Conservation (phyloP, 1,140 invertebrate species). For the Drosophila nannoptera region DNA sequence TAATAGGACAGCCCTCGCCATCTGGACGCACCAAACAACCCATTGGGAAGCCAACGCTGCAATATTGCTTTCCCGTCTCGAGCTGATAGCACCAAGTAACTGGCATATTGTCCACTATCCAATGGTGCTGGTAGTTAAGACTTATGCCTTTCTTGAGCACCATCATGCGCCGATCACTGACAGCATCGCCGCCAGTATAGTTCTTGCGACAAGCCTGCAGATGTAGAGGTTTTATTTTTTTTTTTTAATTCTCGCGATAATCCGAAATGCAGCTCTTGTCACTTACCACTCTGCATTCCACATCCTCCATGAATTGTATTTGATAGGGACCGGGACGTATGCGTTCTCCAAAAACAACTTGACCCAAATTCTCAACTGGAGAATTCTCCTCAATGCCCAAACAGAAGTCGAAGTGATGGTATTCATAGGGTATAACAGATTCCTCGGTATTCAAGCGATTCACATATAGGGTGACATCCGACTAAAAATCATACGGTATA, state of each 20-base stretch:
- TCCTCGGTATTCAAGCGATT: slow-evolving; percentile 98
- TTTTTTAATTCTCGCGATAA: background rate
- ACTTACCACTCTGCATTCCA: slow-evolving; percentile 84
- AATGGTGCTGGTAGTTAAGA: slow-evolving; percentile 99
- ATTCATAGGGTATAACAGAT: slow-evolving; percentile 98
- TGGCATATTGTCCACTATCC: slow-evolving; percentile 99
- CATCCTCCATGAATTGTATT: slow-evolving; percentile 86
- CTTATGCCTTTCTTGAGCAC: slow-evolving; percentile 94
- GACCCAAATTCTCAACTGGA: slow-evolving; percentile 98
- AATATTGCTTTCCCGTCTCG: slow-evolving; percentile 89
- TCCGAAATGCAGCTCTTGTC: background rate
- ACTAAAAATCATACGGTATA: slow-evolving; percentile 33
- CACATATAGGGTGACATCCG: slow-evolving; percentile 85
- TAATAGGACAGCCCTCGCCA: slow-evolving; percentile 78
- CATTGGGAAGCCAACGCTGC: slow-evolving; percentile 97
- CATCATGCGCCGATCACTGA: slow-evolving; percentile 86
- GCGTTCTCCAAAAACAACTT: slow-evolving; percentile 98
- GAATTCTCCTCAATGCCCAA: slow-evolving; percentile 84
- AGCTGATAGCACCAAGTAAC: slow-evolving; percentile 94
- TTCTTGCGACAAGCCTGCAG: slow-evolving; percentile 82
- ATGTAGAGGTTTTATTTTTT: background rate
- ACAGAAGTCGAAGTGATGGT: slow-evolving; percentile 98
- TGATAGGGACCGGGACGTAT: slow-evolving; percentile 95
- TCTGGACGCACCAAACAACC: slow-evolving; percentile 89
- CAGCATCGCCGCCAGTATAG: slow-evolving; percentile 84